Percentiles rank a stretch among this genome's conserved stretches.
These are phyloP conservation scores for Leptestheria dahalacensis DNA, from an alignment of 1,140 invertebrate species.

Conservation along the genomic window DNA sequence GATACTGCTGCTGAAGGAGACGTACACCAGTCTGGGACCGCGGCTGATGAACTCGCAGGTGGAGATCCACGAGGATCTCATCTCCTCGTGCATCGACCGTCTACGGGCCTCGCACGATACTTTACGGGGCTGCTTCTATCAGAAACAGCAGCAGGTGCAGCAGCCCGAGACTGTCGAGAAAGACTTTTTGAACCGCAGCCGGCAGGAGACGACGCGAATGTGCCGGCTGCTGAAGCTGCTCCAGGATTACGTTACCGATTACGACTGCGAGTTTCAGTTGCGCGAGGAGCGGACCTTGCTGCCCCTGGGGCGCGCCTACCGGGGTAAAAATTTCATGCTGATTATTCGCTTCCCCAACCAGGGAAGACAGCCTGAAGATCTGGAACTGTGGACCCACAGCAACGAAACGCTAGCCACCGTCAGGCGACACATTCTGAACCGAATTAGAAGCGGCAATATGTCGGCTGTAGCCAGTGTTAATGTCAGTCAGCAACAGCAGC, in stretches of 20 bases:
- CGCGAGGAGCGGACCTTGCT: constrained; percentile 75
- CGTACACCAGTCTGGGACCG: constrained; percentile 83
- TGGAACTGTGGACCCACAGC: constrained; percentile 82
- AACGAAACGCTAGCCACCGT: constrained; percentile 81
- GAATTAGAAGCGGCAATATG: constrained; percentile 43
- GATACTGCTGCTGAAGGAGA: constrained; percentile 80
- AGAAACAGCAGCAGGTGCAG: constrained; percentile 24
- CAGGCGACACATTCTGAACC: constrained; percentile 52
- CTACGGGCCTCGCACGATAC: constrained; percentile 67
- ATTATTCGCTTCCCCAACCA: constrained; percentile 80
- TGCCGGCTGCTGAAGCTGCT: constrained; percentile 87
- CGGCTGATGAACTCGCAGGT: constrained; percentile 54
- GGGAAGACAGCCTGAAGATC: constrained; percentile 74
- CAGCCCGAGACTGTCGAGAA: constrained; percentile 33
- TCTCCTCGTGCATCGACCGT: constrained; percentile 73
- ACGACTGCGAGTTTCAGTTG: constrained; percentile 64
- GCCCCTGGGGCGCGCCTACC: constrained; percentile 52
- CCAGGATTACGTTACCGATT: constrained; percentile 89
- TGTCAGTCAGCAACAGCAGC: background rate
- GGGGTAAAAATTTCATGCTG: constrained; percentile 76
- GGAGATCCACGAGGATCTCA: constrained; percentile 80
- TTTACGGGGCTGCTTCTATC: constrained; percentile 34
- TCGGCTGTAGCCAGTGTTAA: too few species aligned
- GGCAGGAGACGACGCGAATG: constrained; percentile 71
- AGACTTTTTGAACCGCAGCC: constrained; percentile 36